Evolutionary conservation across 1,140 invertebrate genomes (phyloP).

Genomic region (Limonius californicus): DNA sequence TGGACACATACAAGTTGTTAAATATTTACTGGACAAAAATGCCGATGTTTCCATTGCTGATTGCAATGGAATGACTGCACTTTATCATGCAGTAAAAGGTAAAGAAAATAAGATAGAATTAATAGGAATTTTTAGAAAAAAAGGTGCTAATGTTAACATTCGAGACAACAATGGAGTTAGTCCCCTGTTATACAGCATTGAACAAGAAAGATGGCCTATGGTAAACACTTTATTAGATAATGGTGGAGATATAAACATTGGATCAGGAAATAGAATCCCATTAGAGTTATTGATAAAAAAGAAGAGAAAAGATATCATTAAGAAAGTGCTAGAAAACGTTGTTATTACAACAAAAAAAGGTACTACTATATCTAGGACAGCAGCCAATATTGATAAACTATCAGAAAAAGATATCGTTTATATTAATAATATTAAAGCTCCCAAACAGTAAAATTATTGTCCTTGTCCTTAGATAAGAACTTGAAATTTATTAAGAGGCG

Average conservation of each 20-base stretch:
- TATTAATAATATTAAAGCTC: too few species aligned
- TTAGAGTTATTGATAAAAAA: background rate
- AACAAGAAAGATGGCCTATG: background rate
- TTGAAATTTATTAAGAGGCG: too few species aligned
- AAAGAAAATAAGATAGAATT: background rate
- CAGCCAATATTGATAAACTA: too few species aligned
- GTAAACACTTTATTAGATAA: background rate
- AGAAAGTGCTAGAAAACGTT: background rate
- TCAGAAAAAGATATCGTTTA: too few species aligned
- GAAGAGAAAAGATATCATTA: background rate
- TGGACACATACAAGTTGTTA: background rate
- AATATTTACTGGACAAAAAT: background rate
- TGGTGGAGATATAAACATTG: background rate
- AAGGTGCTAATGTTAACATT: background rate
- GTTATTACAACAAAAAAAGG: too few species aligned
- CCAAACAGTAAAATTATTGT: too few species aligned
- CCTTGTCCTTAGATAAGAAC: too few species aligned
- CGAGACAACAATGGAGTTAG: background rate
- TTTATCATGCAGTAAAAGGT: background rate
- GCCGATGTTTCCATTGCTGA: background rate
- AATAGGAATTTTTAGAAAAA: background rate
- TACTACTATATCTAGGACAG: too few species aligned
- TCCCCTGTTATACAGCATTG: background rate
- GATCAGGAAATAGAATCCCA: background rate
- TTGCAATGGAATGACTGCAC: background rate